Evolutionary conservation across 1,140 invertebrate species (phyloP).

Genomic region (Drosophila mojavensis): DNA sequence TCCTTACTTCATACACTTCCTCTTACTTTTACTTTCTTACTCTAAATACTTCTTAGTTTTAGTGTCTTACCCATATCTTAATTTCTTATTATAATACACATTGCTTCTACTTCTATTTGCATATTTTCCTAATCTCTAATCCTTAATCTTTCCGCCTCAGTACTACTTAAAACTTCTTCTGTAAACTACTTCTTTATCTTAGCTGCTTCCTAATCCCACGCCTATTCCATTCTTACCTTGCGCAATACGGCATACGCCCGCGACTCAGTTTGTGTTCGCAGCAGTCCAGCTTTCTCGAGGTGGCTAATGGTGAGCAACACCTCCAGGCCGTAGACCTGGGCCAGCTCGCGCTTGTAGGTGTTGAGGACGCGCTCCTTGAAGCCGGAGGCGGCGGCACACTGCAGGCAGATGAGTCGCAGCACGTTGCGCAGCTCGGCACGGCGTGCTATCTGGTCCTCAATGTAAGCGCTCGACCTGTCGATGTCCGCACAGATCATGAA

Average conservation of each 20-base stretch:
- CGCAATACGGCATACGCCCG: constrained; percentile 89
- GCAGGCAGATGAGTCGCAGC: constrained; percentile 94
- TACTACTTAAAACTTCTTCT: too few species aligned
- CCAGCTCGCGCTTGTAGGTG: constrained; percentile 96
- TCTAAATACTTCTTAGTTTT: too few species aligned
- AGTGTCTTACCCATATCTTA: too few species aligned
- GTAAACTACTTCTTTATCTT: too few species aligned
- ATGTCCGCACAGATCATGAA: constrained; percentile 95
- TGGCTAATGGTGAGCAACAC: constrained; percentile 93
- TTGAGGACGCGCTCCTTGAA: constrained; percentile 95
- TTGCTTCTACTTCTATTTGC: too few species aligned
- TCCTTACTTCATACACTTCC: too few species aligned
- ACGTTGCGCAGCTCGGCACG: constrained; percentile 93
- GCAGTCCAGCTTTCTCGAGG: constrained; percentile 93
- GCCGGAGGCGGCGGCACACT: constrained; percentile 94
- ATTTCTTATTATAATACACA: too few species aligned
- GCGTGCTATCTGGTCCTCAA: constrained; percentile 95
- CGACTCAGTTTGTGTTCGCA: constrained; percentile 89
- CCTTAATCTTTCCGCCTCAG: too few species aligned
- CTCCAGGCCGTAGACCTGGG: constrained; percentile 96
- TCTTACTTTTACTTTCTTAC: too few species aligned
- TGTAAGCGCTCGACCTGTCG: constrained; percentile 93
- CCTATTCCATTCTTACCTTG: constrained; percentile 85
- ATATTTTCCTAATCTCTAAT: too few species aligned
- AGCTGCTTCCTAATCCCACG: too few species aligned